Evolutionary conservation across 2,888 invertebrate genomes (phyloP).

Genomic region (Yponomeuta sedellus): DNA sequence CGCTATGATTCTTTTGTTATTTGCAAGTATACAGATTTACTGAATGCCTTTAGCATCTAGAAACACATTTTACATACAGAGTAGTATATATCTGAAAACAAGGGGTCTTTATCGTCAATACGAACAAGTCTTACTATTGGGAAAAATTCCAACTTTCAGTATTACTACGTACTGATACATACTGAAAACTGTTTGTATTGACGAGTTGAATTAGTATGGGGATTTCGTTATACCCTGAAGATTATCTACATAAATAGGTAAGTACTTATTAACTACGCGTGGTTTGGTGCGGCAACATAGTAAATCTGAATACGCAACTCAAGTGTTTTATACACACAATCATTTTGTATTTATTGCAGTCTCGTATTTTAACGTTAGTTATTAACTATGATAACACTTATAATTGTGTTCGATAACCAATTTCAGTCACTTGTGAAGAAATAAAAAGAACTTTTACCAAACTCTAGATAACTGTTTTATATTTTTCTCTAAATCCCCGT

Average conservation of each 20-base stretch:
- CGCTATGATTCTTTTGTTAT: not conserved
- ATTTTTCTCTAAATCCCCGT: constrained; percentile 20
- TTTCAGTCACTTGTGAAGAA: constrained; percentile 73
- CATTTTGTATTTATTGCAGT: constrained; percentile 43
- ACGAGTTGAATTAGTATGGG: too few relatives aligned
- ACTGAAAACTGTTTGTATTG: too few relatives aligned
- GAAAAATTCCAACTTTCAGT: too few relatives aligned
- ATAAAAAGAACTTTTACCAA: constrained; percentile 72
- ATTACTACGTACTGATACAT: too few relatives aligned
- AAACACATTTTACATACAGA: not conserved
- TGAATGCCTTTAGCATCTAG: not conserved
- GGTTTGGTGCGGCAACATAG: not conserved
- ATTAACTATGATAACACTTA: constrained; percentile 49
- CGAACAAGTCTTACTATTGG: too few relatives aligned
- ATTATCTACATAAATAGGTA: not conserved
- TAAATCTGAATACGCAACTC: not conserved
- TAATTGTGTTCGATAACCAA: constrained; percentile 70
- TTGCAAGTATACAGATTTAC: not conserved
- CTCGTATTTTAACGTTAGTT: constrained; percentile 67
- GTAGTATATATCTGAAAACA: too few relatives aligned
- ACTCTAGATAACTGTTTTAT: constrained; percentile 31
- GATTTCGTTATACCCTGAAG: too few relatives aligned
- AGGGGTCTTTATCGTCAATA: too few relatives aligned
- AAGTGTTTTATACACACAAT: not conserved
- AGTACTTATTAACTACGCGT: too few relatives aligned